These are phyloP conservation scores for Gibbula magus DNA, from an alignment of 2,888 invertebrate genomes.

Conservation along the genomic window DNA sequence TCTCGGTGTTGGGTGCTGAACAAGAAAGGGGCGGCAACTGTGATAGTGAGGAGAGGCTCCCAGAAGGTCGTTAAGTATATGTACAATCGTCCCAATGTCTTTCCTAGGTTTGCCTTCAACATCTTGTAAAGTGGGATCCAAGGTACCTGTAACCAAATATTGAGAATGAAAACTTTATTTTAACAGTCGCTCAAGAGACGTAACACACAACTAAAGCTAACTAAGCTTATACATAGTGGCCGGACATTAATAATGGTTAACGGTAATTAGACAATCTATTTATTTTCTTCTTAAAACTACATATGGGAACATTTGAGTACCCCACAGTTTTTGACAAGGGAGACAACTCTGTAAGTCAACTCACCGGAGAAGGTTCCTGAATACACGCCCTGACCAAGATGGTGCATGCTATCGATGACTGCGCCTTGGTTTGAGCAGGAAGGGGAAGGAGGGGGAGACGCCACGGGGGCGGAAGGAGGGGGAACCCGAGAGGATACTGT, in stretches of 20 bases:
- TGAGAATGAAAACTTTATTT: too few relatives aligned
- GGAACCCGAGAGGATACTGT: not conserved
- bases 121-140: conserved; percentile 95
- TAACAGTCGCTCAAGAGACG: too few relatives aligned
- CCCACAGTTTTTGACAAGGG: not conserved
- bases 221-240: too few relatives aligned
- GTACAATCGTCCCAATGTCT: conserved; percentile 95
- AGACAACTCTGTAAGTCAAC: conserved; percentile 3
- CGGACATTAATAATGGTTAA: too few relatives aligned
- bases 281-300: too few relatives aligned
- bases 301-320: too few relatives aligned
- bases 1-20: not conserved
- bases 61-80: conserved; percentile 93
- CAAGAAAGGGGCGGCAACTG: conserved; percentile 3
- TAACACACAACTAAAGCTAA: too few relatives aligned
- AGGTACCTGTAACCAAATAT: conserved; percentile 80
- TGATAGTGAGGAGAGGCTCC: conserved; percentile 80
- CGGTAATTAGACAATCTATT: too few relatives aligned
- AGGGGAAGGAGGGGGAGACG: conserved; percentile 33
- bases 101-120: conserved; percentile 92
- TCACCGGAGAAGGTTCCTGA: conserved; percentile 91
- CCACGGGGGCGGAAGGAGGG: conserved; percentile 18
- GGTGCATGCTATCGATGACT: conserved; percentile 93
- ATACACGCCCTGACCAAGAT: conserved; percentile 95
- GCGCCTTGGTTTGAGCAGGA: conserved; percentile 79